Base-by-base conservation (phyloP, 2,113 vertebrate species). In the Oostethus manadensis region DNA sequence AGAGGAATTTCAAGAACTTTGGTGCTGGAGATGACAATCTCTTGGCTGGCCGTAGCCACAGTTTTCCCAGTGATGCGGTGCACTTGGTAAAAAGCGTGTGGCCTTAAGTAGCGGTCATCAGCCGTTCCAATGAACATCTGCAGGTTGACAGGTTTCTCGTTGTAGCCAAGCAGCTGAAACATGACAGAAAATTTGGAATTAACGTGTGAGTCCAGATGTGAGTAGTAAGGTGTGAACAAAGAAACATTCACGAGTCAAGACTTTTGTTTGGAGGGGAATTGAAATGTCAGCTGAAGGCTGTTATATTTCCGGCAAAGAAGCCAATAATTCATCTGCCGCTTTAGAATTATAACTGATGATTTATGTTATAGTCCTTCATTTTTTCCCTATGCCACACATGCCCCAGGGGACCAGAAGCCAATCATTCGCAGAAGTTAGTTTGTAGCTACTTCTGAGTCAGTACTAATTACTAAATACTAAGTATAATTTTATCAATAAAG, bases 71-170 rank as follows among this genome's bases (percentile, higher is more conserved):
- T 99, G 89, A 99, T 98, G 63, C 96, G 90, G 84, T 99, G 97
- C 87, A 99, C 95, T 86, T 99, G 97, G 87, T 99, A 99, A 89
- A 99, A 99, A 1, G 95, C 96, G 9, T 99, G 96, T 47, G 96
- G 95, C 74, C 96, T 90, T 68, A 99, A 82, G 87, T 98, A 98
- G 48, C 97, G 94, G 81, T 99, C 97, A 55, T 99, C 97, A 42
- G 97, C 97, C 1, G 97, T 99, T 47, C 97, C 97, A 1, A 99
- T 98, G 90, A 99, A 98, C 95, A 99, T 98, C 72, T 98, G 97
- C 29, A 99, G 88, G 88, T 96, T 98, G 82, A 98, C 82, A 1
- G 94, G 93, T 83, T 98, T 99, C 77, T 99, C 97, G 1, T 59
- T 96, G 85, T 96, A 99, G 83, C 97, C 96, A 74, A 90, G 83